phyloP scores from a whole-genome alignment of 2,113 vertebrate species.

The Aramus guarauna region DNA sequence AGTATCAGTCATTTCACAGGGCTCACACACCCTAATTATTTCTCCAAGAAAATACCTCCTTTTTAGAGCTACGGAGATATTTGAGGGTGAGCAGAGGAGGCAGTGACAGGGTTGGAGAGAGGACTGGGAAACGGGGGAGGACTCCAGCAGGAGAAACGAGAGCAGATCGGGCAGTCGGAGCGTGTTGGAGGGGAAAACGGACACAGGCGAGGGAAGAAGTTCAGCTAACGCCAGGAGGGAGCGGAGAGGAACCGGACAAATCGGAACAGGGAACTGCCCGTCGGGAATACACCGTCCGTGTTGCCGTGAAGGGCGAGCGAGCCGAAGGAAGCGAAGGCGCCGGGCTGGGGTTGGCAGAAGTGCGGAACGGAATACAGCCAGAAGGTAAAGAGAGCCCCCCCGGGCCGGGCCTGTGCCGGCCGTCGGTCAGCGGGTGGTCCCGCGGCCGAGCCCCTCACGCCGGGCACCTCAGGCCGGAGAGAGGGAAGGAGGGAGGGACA shows the following conservation, averaged over 20 bases:
- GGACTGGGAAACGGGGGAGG: background rate
- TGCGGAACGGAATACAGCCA: accelerated
- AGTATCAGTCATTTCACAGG: background rate
- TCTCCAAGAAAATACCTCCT: background rate
- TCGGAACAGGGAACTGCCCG: accelerated
- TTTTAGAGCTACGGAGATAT: background rate
- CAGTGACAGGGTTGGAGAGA: background rate
- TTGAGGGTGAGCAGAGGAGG: background rate
- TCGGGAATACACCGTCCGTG: accelerated
- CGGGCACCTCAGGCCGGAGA: background rate
- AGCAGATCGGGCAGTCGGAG: accelerated
- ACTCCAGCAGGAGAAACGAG: background rate
- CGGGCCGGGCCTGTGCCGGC: background rate
- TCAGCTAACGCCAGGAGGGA: accelerated
- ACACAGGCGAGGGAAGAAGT: accelerated
- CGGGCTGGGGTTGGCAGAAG: background rate
- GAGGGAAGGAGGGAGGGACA: no score
- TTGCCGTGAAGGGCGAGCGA: accelerated
- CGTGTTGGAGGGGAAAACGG: accelerated
- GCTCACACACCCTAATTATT: background rate
- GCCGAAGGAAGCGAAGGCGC: no score
- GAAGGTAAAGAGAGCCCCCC: accelerated
- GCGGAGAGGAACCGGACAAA: accelerated
- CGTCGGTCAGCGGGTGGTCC: background rate
- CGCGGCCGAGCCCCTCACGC: no score